Base-by-base conservation (phyloP, 53 echinoderm and acorn worm genomes). In the Apostichopus leukothele region DNA sequence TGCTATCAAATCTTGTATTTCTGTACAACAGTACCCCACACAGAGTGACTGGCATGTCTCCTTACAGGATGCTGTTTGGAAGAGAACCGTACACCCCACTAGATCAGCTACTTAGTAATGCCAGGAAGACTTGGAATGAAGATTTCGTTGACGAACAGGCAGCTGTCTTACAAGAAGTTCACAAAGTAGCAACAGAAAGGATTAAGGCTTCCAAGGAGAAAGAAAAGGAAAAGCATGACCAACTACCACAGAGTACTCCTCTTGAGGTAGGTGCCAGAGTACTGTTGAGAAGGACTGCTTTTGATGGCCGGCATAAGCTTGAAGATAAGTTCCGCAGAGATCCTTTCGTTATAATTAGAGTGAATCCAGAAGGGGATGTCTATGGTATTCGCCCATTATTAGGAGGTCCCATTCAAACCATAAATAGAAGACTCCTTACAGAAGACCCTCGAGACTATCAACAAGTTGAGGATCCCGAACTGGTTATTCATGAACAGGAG, bases 1-100 rank as follows among this genome's bases (percentile, higher is more conserved):
- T 90, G 18, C 68, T 93, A 2, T 54, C 76, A 0, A 84, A 91
- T 12, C 20, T 93, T 9, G 93, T 93, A 12, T 93, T 91, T 51
- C 50, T 93, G 54, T 93, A 93, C 73, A 93, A 91, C 61, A 53
- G 60, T 0, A 89, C 89, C 94, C 94, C 2, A 54, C 91, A 93
- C 63, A 26, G 88, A 71, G 89, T 88, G 1, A 93, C 93, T 12
- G 90, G 88, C 11, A 21, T 79, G 18, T 86, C 93, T 67, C 91
- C 93, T 20, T 93, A 89, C 71, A 88, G 84, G 0, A 83, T 93
- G 3, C 7, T 90, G 55, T 93, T 86, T 90, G 93, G 93, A 1
- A 53, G 91, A 20, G 91, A 93, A 19, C 89, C 91, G 3, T 53
- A 59, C 10, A 89, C 89, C 0, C 93, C 91, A 5, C 52, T 91